Conservation (phyloP, 1,140 invertebrate species). For the Spodoptera frugiperda region DNA sequence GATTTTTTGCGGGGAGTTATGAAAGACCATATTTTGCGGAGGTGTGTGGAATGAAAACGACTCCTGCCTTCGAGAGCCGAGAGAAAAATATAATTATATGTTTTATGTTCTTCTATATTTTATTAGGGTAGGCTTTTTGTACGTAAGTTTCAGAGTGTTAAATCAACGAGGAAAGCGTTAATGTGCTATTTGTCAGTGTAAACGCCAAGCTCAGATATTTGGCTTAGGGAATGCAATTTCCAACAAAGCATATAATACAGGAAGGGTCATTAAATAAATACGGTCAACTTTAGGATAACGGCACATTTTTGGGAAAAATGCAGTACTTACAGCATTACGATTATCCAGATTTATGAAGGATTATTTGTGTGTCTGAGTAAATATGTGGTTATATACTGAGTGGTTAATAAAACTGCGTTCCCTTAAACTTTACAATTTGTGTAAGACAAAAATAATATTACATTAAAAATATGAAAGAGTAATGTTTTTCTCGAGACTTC, state of each 20-base stretch:
- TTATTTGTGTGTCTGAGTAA: neutral
- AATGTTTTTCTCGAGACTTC: too few species aligned
- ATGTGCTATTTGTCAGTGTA: constrained; percentile 43
- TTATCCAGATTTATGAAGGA: constrained; percentile 14
- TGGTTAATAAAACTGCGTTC: too few species aligned
- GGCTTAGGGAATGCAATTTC: constrained; percentile 37
- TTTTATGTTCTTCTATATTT: constrained; percentile 57
- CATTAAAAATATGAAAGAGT: too few species aligned
- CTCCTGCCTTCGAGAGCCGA: constrained; percentile 66
- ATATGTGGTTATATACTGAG: too few species aligned
- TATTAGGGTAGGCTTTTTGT: constrained; percentile 51
- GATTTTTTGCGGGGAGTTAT: constrained; percentile 74
- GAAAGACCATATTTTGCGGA: constrained; percentile 77
- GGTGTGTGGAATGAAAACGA: constrained; percentile 68
- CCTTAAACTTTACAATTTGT: too few species aligned
- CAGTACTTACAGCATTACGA: neutral
- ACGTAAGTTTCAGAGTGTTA: constrained; percentile 45
- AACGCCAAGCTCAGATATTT: constrained; percentile 39
- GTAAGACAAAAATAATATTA: too few species aligned
- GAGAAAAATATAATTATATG: constrained; percentile 72
- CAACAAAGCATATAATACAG: constrained; percentile 32
- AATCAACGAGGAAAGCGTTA: constrained; percentile 41
- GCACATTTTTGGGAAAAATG: constrained; percentile 21
- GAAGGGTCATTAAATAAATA: constrained; percentile 23
- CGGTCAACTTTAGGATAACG: constrained; percentile 16